Conservation (phyloP, 2,888 invertebrate species). For the Drosophila longiperda region DNA sequence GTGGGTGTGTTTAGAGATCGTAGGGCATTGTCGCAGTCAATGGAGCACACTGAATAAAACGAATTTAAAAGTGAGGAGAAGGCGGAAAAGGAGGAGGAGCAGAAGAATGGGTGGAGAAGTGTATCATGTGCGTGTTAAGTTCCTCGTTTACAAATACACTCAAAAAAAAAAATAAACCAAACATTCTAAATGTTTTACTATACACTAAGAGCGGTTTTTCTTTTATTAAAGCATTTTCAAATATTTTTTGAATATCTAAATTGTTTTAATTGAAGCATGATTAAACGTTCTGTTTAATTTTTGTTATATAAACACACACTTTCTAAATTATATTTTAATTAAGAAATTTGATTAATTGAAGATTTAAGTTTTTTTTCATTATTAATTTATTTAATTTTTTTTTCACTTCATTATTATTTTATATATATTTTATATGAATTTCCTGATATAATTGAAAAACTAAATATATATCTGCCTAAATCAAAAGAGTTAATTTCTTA, state of each 20-base stretch:
- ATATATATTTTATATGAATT: too few species aligned
- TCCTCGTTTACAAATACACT: constrained; percentile 3
- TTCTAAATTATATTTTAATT: too few species aligned
- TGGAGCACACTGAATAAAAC: constrained; percentile 49
- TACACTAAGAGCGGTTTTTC: not conserved
- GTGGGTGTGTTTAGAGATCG: constrained; percentile 14
- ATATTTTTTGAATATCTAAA: too few species aligned
- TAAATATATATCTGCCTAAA: not conserved
- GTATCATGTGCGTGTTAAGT: constrained; percentile 16
- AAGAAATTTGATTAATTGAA: too few species aligned
- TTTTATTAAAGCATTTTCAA: not conserved
- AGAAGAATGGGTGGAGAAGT: not conserved
- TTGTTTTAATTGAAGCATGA: too few species aligned
- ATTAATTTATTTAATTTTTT: too few species aligned
- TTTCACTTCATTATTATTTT: too few species aligned
- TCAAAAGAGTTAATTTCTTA: not conserved
- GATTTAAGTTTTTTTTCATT: too few species aligned
- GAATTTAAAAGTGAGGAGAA: not conserved
- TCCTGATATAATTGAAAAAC: not conserved
- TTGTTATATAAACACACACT: too few species aligned
- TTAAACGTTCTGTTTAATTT: too few species aligned
- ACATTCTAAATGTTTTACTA: not conserved
- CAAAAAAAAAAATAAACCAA: not conserved
- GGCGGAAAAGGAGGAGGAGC: not conserved
- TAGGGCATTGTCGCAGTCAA: constrained; percentile 34